Percentiles rank a stretch among this genome's conserved stretches.
phyloP scores from a whole-genome alignment of 1,140 invertebrate genomes.

The Archivesica marissinica region DNA sequence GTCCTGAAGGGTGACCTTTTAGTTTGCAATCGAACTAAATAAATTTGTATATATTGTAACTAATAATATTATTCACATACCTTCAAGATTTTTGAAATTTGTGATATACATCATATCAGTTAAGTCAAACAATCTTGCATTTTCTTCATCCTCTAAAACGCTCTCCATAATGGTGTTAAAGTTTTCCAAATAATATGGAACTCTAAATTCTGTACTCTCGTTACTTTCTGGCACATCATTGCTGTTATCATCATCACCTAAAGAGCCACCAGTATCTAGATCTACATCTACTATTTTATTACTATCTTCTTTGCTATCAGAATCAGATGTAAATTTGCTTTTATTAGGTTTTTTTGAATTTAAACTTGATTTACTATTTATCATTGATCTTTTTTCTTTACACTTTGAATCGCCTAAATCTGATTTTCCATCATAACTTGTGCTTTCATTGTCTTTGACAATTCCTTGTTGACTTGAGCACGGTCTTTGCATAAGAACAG shows the following conservation, averaged over 20 bases:
- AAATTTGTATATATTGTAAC: too few species aligned
- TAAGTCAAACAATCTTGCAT: slow-evolving; percentile 83
- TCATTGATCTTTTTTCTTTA: neutral
- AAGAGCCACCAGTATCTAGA: too few species aligned
- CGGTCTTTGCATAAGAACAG: neutral
- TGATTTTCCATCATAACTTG: neutral
- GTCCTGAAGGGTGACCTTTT: too few species aligned
- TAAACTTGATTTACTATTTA: neutral
- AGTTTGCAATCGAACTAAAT: too few species aligned
- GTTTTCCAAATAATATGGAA: slow-evolving; percentile 84
- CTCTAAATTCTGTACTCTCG: slow-evolving; percentile 38
- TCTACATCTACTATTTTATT: neutral
- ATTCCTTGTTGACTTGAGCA: neutral
- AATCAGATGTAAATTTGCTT: neutral
- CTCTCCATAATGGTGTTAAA: slow-evolving; percentile 83
- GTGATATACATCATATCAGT: slow-evolving; percentile 80
- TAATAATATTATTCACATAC: slow-evolving; percentile 74
- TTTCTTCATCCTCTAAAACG: slow-evolving; percentile 81
- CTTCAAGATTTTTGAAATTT: slow-evolving; percentile 79
- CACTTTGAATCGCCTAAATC: neutral
- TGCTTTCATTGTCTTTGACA: neutral
- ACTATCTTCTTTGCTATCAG: neutral
- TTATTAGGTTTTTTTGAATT: neutral
- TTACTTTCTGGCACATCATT: neutral
- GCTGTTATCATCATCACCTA: neutral